A percentile compares a stretch with the other conserved stretches of the same genome.
Conservation (phyloP, 2,888 invertebrate genomes). For the Drosophila peninsularis region DNA sequence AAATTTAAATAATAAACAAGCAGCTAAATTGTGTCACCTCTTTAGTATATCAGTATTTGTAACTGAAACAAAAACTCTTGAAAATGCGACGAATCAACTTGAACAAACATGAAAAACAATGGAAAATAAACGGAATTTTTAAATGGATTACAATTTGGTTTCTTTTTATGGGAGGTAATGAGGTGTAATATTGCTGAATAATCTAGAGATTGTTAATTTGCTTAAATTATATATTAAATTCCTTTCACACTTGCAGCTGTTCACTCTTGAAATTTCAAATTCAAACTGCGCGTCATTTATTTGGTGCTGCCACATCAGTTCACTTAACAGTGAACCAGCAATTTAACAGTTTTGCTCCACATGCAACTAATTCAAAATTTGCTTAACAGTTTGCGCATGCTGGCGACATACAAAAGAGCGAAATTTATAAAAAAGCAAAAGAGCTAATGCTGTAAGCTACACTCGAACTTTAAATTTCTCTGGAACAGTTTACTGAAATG, state of each 20-base stretch:
- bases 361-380: not conserved
- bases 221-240: not conserved
- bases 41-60: slow-evolving; percentile 80
- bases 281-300: slow-evolving; percentile 2
- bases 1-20: slow-evolving; percentile 55
- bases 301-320: slow-evolving; percentile 27
- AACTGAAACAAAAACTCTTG: slow-evolving; percentile 69
- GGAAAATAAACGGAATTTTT: slow-evolving; percentile 73
- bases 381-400: not conserved
- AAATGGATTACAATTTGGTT: slow-evolving; percentile 48
- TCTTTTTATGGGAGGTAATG: not conserved
- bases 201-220: not conserved
- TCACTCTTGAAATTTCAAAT: not conserved
- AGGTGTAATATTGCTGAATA: not conserved
- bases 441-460: no score
- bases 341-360: slow-evolving; percentile 16
- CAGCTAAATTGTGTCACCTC: slow-evolving; percentile 79
- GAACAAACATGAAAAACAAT: slow-evolving; percentile 57
- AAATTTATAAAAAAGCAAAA: no score
- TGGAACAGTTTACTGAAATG: not conserved
- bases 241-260: not conserved
- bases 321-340: not conserved
- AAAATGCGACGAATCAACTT: slow-evolving; percentile 51
- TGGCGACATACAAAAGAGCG: no score
- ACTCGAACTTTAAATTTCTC: no score